Evolutionary conservation across 2,797 vertebrate species (phyloP).

Genomic region (Agapornis canus): DNA sequence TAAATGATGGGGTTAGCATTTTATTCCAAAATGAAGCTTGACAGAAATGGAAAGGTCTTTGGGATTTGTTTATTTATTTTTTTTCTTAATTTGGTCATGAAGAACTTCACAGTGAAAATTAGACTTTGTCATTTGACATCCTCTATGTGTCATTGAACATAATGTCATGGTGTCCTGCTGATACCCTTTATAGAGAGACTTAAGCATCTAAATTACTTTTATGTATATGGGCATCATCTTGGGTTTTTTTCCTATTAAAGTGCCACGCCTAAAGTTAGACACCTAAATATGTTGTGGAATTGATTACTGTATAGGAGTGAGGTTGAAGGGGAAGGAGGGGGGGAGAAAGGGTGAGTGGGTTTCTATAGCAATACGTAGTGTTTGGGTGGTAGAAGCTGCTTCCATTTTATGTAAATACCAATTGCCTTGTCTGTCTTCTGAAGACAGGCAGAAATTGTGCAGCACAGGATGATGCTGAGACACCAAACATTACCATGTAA

Average conservation of each 20-base stretch:
- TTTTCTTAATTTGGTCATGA: not conserved
- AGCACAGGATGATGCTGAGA: not conserved
- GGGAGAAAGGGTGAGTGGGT: not conserved
- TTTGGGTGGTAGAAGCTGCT: not conserved
- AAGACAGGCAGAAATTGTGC: not conserved
- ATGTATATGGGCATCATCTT: not conserved
- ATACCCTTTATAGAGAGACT: slow-evolving; percentile 6
- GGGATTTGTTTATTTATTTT: not conserved
- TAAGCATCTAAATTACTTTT: not conserved
- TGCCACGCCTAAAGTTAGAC: not conserved
- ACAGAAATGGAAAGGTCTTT: slow-evolving; percentile 2
- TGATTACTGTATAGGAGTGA: not conserved
- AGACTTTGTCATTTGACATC: not conserved
- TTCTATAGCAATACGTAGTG: not conserved
- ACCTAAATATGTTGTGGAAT: not conserved
- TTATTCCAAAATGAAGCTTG: not conserved
- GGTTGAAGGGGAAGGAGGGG: not conserved
- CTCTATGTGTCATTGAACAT: not conserved
- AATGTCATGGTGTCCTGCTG: not conserved
- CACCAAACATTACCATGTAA: not conserved
- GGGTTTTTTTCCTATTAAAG: not conserved
- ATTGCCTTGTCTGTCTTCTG: not conserved
- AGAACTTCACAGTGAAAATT: not conserved
- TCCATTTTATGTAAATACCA: not conserved
- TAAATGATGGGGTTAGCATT: not conserved